Evolutionary conservation across 2,888 invertebrate species (phyloP).

Genomic region (Erebia aethiops): DNA sequence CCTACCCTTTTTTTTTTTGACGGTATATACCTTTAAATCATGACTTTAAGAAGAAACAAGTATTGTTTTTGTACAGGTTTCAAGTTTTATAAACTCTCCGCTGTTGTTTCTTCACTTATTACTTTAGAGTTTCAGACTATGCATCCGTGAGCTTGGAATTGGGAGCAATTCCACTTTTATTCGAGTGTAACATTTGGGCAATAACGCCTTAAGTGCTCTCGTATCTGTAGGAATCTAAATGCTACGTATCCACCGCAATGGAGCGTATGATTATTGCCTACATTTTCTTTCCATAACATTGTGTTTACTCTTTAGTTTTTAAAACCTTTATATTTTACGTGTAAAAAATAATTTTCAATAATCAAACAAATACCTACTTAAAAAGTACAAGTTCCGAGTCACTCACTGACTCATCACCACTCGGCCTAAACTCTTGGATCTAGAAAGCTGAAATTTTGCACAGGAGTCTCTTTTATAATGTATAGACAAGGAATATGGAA

Average conservation of each 20-base stretch:
- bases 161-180: constrained; percentile 19
- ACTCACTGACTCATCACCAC: no score
- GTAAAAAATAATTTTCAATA: not conserved
- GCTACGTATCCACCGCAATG: constrained; percentile 1
- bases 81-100: not conserved
- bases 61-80: not conserved
- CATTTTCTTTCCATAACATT: not conserved
- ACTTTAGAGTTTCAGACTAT: constrained; percentile 2
- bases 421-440: no score
- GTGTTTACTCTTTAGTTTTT: not conserved
- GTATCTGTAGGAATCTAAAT: constrained; percentile 17
- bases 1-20: no score
- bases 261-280: constrained; percentile 11
- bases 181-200: constrained; percentile 20
- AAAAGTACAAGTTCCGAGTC: no score
- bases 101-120: constrained; percentile 14
- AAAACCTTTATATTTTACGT: not conserved
- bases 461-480: no score
- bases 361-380: not conserved
- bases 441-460: no score
- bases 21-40: not conserved
- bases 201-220: constrained; percentile 13
- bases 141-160: not conserved
- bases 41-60: not conserved
- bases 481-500: no score